Evolutionary conservation across 2,888 invertebrate genomes (phyloP).

Genomic region (Drosophila hamatofila): DNA sequence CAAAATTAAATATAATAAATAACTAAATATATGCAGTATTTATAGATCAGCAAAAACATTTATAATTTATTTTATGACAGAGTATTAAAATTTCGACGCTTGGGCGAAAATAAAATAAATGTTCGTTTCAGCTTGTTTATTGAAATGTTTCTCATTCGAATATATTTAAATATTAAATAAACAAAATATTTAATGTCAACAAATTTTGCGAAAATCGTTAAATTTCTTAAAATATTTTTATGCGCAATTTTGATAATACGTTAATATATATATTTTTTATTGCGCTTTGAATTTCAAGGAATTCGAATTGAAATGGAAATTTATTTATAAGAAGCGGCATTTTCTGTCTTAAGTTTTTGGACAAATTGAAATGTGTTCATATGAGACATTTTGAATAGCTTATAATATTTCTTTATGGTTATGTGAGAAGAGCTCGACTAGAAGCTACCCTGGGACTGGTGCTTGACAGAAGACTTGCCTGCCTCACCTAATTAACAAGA

Average conservation of each 20-base stretch:
- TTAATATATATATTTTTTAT: constrained; percentile 31
- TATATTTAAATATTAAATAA: constrained; percentile 80
- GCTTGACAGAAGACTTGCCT: too few species aligned
- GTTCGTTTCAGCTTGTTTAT: constrained; percentile 38
- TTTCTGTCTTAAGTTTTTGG: constrained; percentile 48
- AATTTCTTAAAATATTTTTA: constrained; percentile 65
- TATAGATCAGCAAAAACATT: not conserved
- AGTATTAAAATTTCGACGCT: constrained; percentile 6
- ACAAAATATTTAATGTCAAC: constrained; percentile 76
- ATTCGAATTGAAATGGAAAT: constrained; percentile 27
- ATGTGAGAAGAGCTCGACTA: not conserved
- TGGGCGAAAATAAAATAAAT: constrained; percentile 2
- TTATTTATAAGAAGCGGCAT: constrained; percentile 41
- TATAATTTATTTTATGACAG: constrained; percentile 3
- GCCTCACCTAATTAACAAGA: too few species aligned
- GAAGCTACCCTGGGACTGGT: not conserved
- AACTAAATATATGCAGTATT: not conserved
- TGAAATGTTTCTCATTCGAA: constrained; percentile 54
- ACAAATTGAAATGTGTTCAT: constrained; percentile 80
- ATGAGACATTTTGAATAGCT: constrained; percentile 58
- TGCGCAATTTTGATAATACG: constrained; percentile 48
- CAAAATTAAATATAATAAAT: not conserved
- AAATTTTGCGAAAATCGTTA: constrained; percentile 63
- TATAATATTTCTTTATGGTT: constrained; percentile 23
- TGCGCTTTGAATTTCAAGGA: constrained; percentile 6